Evolutionary conservation across 1,140 invertebrate genomes (phyloP), one percentile per base, ranked within the genome.

Genomic region (Portunus trituberculatus): DNA sequence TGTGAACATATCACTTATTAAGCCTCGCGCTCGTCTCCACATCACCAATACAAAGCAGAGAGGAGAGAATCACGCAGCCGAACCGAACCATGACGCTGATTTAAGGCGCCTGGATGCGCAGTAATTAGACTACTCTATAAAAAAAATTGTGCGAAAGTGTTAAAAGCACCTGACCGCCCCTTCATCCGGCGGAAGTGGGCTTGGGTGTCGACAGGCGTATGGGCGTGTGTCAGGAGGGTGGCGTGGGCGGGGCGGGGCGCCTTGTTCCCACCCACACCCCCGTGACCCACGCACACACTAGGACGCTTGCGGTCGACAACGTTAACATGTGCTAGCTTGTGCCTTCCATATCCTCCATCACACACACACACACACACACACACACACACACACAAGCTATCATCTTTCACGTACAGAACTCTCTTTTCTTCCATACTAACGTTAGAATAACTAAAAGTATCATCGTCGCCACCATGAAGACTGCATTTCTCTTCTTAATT

Each of bases 121-220:
- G n/a, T 76, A 76, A 76, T 76, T 76, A n/a, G 67, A 20, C n/a
- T 25, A 12, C 67, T 76, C 2, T 8, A n/a, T 76, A 2, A n/a
- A 76, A 25, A 76, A n/a, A 76, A n/a, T 16, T 76, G 67, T 76
- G 67, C 8, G 67, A n/a, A 76, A 76, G 20, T 76, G 67, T 76
- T 76, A 25, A 25, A 76, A 20, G 67, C 67, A 76, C 67, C 67
- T 76, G 67, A n/a, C 20, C 67, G n/a, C 0, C 67, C 67, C 67
- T 39, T 76, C 67, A 76, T 76, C 67, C 67, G 67, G 67, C 67
- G 67, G 67, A 76, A 76, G 67, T 76, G 67, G 67, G 67, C 67
- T 25, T 76, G 67, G 67, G 67, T 76, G 67, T 76, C 25, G 67
- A 25, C 67, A 76, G n/a, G 67, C 67, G 16, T n/a, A 20, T 76